Conservation (phyloP, 2,113 vertebrate species). For the Carassius carassius region DNA sequence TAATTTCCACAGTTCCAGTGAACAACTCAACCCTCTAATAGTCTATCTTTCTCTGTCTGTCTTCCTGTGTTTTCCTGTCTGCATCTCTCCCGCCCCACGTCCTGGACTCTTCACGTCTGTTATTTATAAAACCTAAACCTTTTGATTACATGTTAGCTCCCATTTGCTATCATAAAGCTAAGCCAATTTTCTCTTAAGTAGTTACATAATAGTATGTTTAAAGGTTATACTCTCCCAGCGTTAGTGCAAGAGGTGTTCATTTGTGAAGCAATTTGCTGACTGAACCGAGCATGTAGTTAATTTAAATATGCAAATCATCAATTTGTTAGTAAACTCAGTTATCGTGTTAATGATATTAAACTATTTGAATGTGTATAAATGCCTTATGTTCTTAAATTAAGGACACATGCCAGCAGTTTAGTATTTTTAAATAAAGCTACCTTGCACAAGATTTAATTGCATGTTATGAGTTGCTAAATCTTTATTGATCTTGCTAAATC, state of each 20-base stretch:
- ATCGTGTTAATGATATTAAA: conserved; percentile 22
- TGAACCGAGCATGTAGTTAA: background rate
- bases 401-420: background rate
- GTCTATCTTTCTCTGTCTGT: background rate
- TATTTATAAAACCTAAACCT: conserved; percentile 36
- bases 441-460: background rate
- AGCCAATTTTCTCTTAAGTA: conserved; percentile 20
- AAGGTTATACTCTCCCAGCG: background rate
- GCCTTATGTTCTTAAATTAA: background rate
- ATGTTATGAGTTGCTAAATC: background rate
- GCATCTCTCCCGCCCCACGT: background rate
- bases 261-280: conserved; percentile 22
- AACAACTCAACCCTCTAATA: background rate
- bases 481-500: background rate
- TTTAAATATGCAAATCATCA: conserved; percentile 37
- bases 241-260: background rate
- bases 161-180: background rate
- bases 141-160: conserved; percentile 9
- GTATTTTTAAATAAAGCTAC: background rate
- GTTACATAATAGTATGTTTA: conserved; percentile 11
- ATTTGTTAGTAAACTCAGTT: conserved; percentile 1
- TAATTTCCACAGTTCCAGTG: background rate
- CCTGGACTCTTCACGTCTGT: background rate
- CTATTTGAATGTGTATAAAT: background rate
- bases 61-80: background rate